Base-by-base conservation (phyloP, 92 coral and sea anemone species). In the Galaxea fascicularis region DNA sequence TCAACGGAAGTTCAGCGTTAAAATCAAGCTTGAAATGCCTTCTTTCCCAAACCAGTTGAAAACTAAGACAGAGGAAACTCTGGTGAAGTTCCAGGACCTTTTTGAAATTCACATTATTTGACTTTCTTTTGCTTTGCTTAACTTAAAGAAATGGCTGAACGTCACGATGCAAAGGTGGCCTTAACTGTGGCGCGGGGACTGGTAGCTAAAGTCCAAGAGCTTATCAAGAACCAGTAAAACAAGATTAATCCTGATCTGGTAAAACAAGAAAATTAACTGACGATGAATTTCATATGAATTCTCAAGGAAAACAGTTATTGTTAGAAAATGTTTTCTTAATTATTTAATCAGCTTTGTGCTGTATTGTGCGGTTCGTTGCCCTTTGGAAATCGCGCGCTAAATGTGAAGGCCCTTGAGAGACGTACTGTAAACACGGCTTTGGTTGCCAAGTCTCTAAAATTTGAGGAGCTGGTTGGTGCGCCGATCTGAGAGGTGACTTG, bases 121-220 rank as follows among this genome's bases (percentile, higher is more conserved):
- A 49, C 17, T 9, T 65, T 13, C 10, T 54, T 28, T 35, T 35
- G 12, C 17, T 78, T 85, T 30, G 64, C 12, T 28, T 30, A 14
- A 47, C 78, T 73, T 80, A 21, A 68, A 96, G 99, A 96, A 96
- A 96, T 96, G 99, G 99, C 99, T 10, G 99, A 96, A 74, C 77
- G 99, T 28, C 99, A 96, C 76, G 93, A 94, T 59, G 99, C 99
- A 26, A 92, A 75, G 56, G 91, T 95, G 9, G 92, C 94, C 22
- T 83, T 96, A 21, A 89, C 79, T 59, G 87, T 93, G 53, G 98
- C 99, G 25, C 85, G 98, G 18, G 81, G 91, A 78, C 91, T 93
- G 52, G 92, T 96, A 17, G 93, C 85, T 56, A 92, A 82, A 81
- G 98, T 96, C 18, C 96, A 95, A 60, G 95, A 88, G 20, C 91